Conservation (phyloP, 2,888 invertebrate genomes). For the Entomobrya proxima region DNA sequence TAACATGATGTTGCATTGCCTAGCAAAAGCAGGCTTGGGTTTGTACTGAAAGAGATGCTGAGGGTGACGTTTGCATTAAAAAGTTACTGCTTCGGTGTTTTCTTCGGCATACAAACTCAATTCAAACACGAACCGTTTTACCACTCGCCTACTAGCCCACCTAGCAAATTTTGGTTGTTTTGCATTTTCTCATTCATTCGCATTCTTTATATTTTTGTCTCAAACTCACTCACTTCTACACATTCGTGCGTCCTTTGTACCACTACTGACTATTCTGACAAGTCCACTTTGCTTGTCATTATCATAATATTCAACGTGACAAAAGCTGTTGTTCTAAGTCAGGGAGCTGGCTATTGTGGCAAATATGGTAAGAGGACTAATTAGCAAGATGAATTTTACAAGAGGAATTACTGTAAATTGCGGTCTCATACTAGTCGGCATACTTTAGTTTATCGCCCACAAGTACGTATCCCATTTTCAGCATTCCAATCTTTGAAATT, state of each 20-base stretch:
- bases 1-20: constrained; percentile 30
- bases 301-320: no score
- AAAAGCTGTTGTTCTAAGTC: constrained; percentile 36
- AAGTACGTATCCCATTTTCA: not conserved
- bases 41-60: not conserved
- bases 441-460: not conserved
- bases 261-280: constrained; percentile 13
- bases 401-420: not conserved
- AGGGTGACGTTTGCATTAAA: constrained; percentile 6
- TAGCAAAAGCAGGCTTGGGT: no score
- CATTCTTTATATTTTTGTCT: not conserved
- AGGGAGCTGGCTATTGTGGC: constrained; percentile 36
- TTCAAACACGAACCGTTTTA: not conserved
- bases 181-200: constrained; percentile 14
- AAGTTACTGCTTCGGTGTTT: constrained; percentile 5
- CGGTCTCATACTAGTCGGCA: not conserved
- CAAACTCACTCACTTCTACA: not conserved
- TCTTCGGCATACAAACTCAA: not conserved
- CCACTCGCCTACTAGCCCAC: not conserved
- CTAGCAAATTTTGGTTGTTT: not conserved
- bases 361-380: not conserved
- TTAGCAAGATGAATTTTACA: constrained; percentile 6
- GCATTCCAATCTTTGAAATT: not conserved
- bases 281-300: constrained; percentile 7
- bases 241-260: constrained; percentile 36